Conservation (phyloP, 2,113 vertebrate species). For the Eolophus roseicapilla region DNA sequence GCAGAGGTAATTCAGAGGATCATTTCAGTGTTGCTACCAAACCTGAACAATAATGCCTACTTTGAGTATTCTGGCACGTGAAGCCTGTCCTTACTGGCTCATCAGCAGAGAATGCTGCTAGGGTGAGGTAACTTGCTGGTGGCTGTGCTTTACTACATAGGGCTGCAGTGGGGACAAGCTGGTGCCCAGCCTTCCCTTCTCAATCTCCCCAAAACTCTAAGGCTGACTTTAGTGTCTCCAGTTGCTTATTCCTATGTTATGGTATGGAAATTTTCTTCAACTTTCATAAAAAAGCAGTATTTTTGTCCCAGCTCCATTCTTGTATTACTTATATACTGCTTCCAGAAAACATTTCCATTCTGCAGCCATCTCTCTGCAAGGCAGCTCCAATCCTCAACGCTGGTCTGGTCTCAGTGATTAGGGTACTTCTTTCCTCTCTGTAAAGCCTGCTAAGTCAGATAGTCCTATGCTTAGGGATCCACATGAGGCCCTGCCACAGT, state of each 20-base stretch:
- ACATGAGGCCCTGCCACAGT: neutral
- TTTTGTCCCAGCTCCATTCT: neutral
- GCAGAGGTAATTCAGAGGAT: neutral
- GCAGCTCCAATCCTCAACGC: neutral
- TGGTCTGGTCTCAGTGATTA: neutral
- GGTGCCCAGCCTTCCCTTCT: neutral
- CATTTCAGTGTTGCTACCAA: neutral
- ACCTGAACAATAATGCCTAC: neutral
- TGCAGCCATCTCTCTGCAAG: neutral
- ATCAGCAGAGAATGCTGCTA: neutral
- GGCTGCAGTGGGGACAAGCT: neutral
- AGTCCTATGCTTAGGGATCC: neutral
- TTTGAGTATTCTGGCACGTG: neutral
- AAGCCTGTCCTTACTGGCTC: neutral
- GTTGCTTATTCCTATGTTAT: neutral
- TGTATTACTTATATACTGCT: neutral
- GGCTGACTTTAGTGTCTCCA: neutral
- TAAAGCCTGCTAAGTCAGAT: neutral
- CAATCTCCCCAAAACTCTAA: neutral
- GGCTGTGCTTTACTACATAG: fast-evolving
- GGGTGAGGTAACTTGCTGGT: neutral
- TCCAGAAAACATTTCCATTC: neutral
- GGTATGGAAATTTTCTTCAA: neutral
- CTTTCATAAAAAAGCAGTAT: neutral
- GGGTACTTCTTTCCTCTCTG: neutral